Evolutionary conservation across 2,113 vertebrate species (phyloP).

Genomic region (Sapayoa aenigma): DNA sequence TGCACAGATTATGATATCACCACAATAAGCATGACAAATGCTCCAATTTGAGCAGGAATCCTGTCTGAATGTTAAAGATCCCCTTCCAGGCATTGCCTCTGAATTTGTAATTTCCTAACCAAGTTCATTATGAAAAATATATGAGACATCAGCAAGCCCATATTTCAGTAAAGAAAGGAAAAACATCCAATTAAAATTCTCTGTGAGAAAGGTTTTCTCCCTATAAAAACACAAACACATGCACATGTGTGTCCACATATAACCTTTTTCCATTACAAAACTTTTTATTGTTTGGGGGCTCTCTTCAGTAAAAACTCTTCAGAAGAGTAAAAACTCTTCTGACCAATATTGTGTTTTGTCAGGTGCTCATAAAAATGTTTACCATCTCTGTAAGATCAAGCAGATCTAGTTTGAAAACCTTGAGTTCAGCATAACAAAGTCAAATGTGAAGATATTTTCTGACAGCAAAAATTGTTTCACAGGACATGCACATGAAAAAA

Average conservation of each 20-base stretch:
- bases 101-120: neutral
- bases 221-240: neutral
- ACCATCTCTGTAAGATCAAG: neutral
- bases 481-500: neutral
- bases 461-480: neutral
- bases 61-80: neutral
- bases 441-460: neutral
- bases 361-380: neutral
- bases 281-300: neutral
- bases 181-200: neutral
- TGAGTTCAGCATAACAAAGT: neutral
- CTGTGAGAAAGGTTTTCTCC: neutral
- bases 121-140: neutral
- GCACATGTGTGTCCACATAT: rapidly evolving
- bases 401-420: neutral
- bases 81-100: neutral
- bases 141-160: neutral
- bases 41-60: neutral
- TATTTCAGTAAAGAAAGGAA: neutral
- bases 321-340: too few relatives aligned
- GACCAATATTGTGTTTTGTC: neutral
- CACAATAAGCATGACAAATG: constrained; percentile 11
- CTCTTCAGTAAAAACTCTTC: neutral
- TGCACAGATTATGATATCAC: neutral
- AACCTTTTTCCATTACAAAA: neutral